A percentile compares a stretch with the other conserved stretches of the same genome.
Conservation (phyloP, 2,888 invertebrate species). For the Hedychridium roseum region DNA sequence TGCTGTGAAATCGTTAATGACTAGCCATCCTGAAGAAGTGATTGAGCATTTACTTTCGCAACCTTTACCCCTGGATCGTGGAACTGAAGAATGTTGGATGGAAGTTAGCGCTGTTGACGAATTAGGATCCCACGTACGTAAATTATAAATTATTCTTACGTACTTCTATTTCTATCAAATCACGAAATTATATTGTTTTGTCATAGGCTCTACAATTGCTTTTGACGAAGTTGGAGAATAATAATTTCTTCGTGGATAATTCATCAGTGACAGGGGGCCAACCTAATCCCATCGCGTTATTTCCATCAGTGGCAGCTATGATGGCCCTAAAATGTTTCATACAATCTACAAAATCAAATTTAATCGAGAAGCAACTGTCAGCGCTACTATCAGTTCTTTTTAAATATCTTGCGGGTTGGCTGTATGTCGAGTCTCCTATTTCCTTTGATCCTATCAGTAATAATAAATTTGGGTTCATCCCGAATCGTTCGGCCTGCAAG, state of each 20-base stretch:
- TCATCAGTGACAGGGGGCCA: constrained; percentile 19
- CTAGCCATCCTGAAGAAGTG: constrained; percentile 51
- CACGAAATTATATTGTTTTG: constrained; percentile 6
- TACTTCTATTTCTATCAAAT: neutral
- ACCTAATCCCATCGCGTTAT: constrained; percentile 44
- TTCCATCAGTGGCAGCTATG: constrained; percentile 46
- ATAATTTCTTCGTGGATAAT: constrained; percentile 42
- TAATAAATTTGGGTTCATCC: constrained; percentile 56
- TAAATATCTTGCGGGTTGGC: constrained; percentile 54
- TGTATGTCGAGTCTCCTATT: constrained; percentile 52
- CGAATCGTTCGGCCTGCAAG: constrained; percentile 53
- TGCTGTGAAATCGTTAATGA: constrained; percentile 46
- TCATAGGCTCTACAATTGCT: constrained; percentile 47
- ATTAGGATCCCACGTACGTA: constrained; percentile 42
- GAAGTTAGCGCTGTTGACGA: constrained; percentile 47
- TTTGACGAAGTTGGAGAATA: constrained; percentile 42
- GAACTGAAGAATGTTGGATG: constrained; percentile 53
- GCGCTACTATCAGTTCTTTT: constrained; percentile 44
- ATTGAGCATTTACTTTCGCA: constrained; percentile 51
- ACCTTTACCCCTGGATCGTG: constrained; percentile 51
- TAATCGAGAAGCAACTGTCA: constrained; percentile 43
- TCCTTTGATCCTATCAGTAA: constrained; percentile 45
- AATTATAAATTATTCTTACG: constrained; percentile 13
- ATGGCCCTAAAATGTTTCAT: constrained; percentile 50
- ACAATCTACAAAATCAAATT: constrained; percentile 42